Percentiles rank a stretch among this genome's conserved stretches.
phyloP scores from a whole-genome alignment of 1,140 invertebrate genomes.

The Argopecten irradians region DNA sequence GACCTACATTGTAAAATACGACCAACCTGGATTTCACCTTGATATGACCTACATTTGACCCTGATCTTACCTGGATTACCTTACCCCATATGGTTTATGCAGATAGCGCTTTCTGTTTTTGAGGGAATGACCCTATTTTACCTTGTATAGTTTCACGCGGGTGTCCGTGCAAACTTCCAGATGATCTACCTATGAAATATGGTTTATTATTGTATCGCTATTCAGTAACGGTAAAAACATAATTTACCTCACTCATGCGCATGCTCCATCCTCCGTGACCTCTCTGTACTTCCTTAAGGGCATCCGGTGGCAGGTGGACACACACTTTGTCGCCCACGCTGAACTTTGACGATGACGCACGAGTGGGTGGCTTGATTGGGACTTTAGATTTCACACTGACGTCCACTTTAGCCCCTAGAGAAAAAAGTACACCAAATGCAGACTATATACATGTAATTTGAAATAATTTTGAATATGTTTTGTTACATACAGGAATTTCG shows the following conservation, averaged over 20 bases:
- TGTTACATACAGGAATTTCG: no score
- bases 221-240: background rate
- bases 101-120: background rate
- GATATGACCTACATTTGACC: no score
- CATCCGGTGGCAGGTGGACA: slow-evolving; percentile 46
- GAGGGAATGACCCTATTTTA: background rate
- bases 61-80: background rate
- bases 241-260: slow-evolving; percentile 58
- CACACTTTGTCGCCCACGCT: slow-evolving; percentile 53
- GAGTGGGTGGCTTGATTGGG: background rate
- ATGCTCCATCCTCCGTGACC: slow-evolving; percentile 60
- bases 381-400: background rate
- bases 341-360: background rate
- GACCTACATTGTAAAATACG: no score
- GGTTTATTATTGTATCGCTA: background rate
- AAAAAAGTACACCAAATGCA: no score
- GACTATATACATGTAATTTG: no score
- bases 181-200: background rate
- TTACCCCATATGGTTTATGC: background rate
- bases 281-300: slow-evolving; percentile 52
- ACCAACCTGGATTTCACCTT: no score
- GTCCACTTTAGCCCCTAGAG: background rate
- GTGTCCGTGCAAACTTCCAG: background rate
- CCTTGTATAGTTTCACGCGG: background rate
- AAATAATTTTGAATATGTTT: no score